Evolutionary conservation across 2,888 invertebrate genomes (phyloP), one percentile per base, ranked within the genome.

Genomic region (Aspidapion aeneum): DNA sequence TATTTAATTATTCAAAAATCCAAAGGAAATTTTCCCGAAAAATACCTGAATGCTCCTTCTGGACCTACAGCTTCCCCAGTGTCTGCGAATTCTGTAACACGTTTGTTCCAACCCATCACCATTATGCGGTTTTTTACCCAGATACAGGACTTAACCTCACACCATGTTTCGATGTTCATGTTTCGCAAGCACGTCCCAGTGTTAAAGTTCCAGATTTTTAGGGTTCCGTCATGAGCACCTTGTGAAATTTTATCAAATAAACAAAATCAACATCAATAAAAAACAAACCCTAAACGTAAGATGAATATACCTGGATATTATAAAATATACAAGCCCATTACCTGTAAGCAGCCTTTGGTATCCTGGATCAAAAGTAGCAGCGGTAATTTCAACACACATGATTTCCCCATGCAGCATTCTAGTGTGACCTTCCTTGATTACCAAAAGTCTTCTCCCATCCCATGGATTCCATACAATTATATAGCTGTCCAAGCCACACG

Each of bases 131-230:
- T 74, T 57, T 75, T 76, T 2, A 83, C 74, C 82, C 85, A 85
- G 19, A 82, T 76, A 1, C 87, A 75, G 5, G 82, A 80, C 1
- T 85, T 83, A 56, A 87, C 79, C 69, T 83, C 83, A 63, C 81
- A 82, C 66, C 70, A 71, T n/a, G 64, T 68, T 5, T 71, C 72
- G 21, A 75, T 69, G 52, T 69, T 78, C 86, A 93, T 87, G 61
- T 85, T 86, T 66, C 89, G 81, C 65, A 92, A 76, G 71, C 91
- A 91, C 5, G 85, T 83, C 0, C 92, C 92, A 20, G 90, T 89
- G 74, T 91, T 92, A 74, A 93, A 93, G 78, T 93, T 91, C 94
- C 94, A 94, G 35, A 93, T 83, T 82, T 90, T 90, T 5, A 94
- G 80, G 0, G 88, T 85, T 12, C 94, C 94, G 76, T 92, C 88